Conservation (phyloP, 1,140 invertebrate species). For the Campoletis sonorensis region DNA sequence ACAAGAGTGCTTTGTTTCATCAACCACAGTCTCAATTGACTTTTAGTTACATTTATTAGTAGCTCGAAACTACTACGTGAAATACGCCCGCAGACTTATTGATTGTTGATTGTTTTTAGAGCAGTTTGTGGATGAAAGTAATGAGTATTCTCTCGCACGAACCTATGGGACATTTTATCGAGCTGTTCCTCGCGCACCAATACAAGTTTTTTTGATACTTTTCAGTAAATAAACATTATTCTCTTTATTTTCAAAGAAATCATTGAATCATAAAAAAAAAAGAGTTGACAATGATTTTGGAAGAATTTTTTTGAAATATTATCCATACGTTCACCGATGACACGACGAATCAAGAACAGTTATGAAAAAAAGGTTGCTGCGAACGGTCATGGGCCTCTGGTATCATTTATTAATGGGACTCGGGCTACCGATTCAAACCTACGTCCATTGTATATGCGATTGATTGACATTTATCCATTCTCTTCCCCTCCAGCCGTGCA, state of each 20-base stretch:
- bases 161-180: neutral
- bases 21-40: constrained; percentile 22
- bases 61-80: neutral
- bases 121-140: neutral
- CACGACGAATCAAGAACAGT: neutral
- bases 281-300: neutral
- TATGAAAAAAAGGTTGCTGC: neutral
- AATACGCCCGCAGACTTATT: neutral
- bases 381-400: neutral
- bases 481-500: neutral
- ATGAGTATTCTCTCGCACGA: neutral
- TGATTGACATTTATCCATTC: neutral
- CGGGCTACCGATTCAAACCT: neutral
- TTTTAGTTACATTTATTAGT: constrained; percentile 26
- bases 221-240: too few species aligned
- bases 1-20: constrained; percentile 2
- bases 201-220: neutral
- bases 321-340: neutral
- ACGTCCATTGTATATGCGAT: neutral
- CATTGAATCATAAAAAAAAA: neutral
- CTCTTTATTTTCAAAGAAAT: neutral
- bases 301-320: too few species aligned
- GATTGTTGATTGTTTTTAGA: neutral
- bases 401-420: neutral
- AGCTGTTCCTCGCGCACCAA: neutral